phyloP scores from a whole-genome alignment of 2,797 vertebrate species.

The Fistularia tabacaria region DNA sequence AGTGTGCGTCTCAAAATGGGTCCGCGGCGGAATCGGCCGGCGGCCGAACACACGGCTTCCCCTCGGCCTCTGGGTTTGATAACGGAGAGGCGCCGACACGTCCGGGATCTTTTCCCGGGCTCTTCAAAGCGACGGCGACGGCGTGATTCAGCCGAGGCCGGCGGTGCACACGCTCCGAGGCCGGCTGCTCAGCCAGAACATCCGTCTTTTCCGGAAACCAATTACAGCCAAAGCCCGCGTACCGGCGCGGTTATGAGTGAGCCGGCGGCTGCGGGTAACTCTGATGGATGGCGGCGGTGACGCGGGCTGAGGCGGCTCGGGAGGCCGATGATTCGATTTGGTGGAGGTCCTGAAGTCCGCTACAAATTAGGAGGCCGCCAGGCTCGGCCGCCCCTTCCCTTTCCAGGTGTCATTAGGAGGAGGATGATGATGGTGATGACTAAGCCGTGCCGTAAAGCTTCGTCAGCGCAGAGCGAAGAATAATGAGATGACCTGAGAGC shows the following conservation, averaged over 20 bases:
- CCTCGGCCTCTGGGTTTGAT: neutral
- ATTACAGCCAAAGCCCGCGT: constrained; percentile 31
- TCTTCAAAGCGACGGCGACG: constrained; percentile 6
- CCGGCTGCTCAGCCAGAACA: constrained; percentile 10
- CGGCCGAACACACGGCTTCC: constrained; percentile 14
- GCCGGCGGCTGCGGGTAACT: constrained; percentile 26
- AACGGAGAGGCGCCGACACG: neutral
- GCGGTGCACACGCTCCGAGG: constrained; percentile 8
- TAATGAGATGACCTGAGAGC: too few species aligned
- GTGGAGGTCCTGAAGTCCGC: constrained; percentile 10
- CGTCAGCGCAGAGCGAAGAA: too few species aligned
- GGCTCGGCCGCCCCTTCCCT: neutral
- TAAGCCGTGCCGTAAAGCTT: too few species aligned
- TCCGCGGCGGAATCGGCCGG: neutral
- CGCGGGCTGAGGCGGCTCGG: constrained; percentile 1
- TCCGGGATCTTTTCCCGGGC: constrained; percentile 6
- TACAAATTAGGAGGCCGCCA: neutral
- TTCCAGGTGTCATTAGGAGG: neutral
- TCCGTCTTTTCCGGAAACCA: constrained; percentile 24
- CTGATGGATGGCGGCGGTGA: constrained; percentile 12
- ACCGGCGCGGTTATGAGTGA: constrained; percentile 28
- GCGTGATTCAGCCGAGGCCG: constrained; percentile 1
- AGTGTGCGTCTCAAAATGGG: constrained; percentile 22
- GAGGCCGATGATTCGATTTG: constrained; percentile 18
- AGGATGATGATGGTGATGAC: neutral